Base-by-base conservation (phyloP, 2,797 vertebrate species). In the Alosa sapidissima region DNA sequence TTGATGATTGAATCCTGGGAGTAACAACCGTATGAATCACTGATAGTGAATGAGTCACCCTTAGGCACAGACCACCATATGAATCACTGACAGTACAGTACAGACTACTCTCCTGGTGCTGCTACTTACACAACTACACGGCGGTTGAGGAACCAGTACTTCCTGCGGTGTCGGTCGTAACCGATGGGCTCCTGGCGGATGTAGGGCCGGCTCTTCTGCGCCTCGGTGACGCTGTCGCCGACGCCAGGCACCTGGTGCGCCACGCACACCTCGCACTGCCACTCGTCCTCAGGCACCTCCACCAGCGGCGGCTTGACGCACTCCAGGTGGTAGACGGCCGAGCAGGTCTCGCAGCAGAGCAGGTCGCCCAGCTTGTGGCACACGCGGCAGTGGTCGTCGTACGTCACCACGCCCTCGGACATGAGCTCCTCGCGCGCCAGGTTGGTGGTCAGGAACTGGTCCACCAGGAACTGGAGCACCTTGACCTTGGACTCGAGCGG, bases 251-350 rank as follows among this genome's bases (percentile, higher is more conserved):
- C 97, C 95, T 97, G 96, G 88, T 99, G 98, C 45, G 98, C 98
- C 84, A 97, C 97, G 33, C 98, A 99, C 86, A 99, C 96, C 92
- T 99, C 98, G 9, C 98, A 99, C 95, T 98, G 98, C 98, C 98
- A 99, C 89, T 99, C 98, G 2, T 99, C 98, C 93, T 99, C 98
- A 0, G 98, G 98, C n/a, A 99, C 98, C 93, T 98, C 97, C 91
- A 96, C 96, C 84, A 99, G 92, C 24, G 98, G 97, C 0, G 98
- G 98, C 81, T 98, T 98, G 91, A 99, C 98, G 0, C 98, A 99
- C 91, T 99, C 98, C 91, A 99, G 93, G 90, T 99, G 98, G 95
- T 99, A 99, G 33, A 99, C 98, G 0, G 98, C 98, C 0, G 98
- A 98, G 87, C 98, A 99, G 0, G 98, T 99, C 95, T 99, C 98